phyloP scores from a whole-genome alignment of 2,888 invertebrate genomes.

The Amphiduros pacificus region DNA sequence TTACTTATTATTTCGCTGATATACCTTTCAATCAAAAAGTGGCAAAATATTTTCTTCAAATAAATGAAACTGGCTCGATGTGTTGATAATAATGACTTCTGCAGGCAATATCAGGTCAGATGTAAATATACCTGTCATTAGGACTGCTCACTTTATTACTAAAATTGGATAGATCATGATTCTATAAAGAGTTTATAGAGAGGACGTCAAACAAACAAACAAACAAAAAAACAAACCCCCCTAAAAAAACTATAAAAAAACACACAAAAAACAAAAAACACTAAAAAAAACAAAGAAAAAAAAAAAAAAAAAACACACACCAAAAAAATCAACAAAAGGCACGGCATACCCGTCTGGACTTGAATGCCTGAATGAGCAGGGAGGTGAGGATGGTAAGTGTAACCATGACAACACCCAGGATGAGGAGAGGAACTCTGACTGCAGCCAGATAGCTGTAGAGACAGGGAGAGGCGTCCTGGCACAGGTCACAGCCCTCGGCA shows the following conservation, averaged over 20 bases:
- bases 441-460: conserved; percentile 34
- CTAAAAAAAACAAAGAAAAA: background rate
- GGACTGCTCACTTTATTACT: too few relatives aligned
- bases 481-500: conserved; percentile 48
- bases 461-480: conserved; percentile 48
- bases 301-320: background rate
- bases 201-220: too few relatives aligned
- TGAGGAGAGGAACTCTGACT: conserved; percentile 32
- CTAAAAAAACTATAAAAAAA: background rate
- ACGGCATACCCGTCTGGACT: conserved; percentile 14
- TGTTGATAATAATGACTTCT: too few relatives aligned
- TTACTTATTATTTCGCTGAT: too few relatives aligned
- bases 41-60: too few relatives aligned
- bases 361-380: conserved; percentile 11
- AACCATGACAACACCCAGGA: conserved; percentile 28
- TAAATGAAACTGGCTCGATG: too few relatives aligned
- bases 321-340: background rate
- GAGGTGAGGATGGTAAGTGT: conserved; percentile 26
- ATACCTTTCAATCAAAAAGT: too few relatives aligned
- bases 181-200: too few relatives aligned
- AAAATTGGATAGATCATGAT: too few relatives aligned
- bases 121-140: too few relatives aligned
- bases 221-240: too few relatives aligned
- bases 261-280: background rate
- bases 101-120: too few relatives aligned